Conservation (phyloP, 2,888 invertebrate species). For the Pristionchus mayeri region DNA sequence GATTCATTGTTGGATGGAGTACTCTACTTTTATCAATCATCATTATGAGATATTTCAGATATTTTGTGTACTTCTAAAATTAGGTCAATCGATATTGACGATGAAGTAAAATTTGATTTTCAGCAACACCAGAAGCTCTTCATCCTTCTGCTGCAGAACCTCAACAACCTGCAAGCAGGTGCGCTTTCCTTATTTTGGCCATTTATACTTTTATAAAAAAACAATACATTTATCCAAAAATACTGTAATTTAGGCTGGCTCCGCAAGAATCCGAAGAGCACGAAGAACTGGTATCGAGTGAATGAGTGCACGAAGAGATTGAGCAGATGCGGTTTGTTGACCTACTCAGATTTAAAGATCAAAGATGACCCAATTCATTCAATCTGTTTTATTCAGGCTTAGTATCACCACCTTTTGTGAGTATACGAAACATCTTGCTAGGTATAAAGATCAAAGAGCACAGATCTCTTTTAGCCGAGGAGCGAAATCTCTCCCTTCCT, state of each 20-base stretch:
- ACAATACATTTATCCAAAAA: conserved; percentile 79
- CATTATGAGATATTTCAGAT: too few relatives aligned
- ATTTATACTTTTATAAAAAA: neutral
- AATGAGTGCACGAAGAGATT: conserved; percentile 73
- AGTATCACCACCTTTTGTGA: too few relatives aligned
- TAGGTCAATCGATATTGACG: too few relatives aligned
- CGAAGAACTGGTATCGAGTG: conserved; percentile 73
- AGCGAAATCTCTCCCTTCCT: conserved; percentile 69
- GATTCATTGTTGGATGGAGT: neutral
- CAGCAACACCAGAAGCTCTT: conserved; percentile 74
- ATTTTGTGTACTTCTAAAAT: too few relatives aligned
- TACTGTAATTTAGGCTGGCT: conserved; percentile 43
- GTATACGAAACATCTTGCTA: too few relatives aligned
- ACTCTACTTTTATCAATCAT: neutral
- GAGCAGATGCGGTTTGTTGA: conserved; percentile 63
- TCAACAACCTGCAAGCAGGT: conserved; percentile 76
- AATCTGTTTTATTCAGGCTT: too few relatives aligned
- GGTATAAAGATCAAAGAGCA: neutral
- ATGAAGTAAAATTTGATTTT: neutral
- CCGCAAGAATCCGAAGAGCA: conserved; percentile 53
- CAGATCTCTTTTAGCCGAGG: conserved; percentile 71
- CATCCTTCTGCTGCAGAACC: conserved; percentile 65
- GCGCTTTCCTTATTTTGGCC: neutral
- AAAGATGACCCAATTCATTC: too few relatives aligned
- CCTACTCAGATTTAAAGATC: neutral